Evolutionary conservation across 2,797 vertebrate genomes (phyloP).

Genomic region (Fringilla coelebs): DNA sequence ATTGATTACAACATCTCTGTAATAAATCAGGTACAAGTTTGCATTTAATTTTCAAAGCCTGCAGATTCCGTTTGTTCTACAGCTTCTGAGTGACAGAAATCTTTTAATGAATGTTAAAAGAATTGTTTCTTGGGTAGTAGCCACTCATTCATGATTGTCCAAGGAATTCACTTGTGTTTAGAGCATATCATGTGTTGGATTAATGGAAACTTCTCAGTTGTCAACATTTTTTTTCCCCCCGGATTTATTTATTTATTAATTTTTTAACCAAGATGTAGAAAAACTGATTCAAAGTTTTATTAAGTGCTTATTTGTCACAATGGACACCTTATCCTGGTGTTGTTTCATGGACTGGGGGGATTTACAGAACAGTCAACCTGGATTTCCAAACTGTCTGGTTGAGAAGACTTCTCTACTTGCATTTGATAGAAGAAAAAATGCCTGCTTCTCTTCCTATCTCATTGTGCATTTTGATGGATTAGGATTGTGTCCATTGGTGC

Average conservation of each 20-base stretch:
- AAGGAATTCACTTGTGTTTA: not conserved
- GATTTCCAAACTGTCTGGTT: not conserved
- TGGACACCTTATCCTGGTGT: not conserved
- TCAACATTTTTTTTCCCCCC: not conserved
- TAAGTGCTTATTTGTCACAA: not conserved
- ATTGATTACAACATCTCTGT: conserved; percentile 50
- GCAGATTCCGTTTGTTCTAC: conserved; percentile 18
- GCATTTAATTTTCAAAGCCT: conserved; percentile 54
- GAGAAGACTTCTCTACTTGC: not conserved
- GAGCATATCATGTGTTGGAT: not conserved
- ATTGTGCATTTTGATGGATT: not conserved
- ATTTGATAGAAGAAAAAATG: not conserved
- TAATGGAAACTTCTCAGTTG: not conserved
- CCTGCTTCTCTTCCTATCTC: not conserved
- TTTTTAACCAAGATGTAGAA: not conserved
- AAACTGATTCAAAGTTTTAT: not conserved
- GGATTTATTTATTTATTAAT: not conserved
- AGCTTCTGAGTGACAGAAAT: not conserved
- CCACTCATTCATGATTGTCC: not conserved
- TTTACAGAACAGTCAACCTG: not conserved
- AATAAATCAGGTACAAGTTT: conserved; percentile 37
- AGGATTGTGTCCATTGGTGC: not conserved
- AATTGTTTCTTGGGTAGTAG: not conserved
- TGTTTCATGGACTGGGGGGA: not conserved
- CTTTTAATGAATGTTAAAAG: conserved; percentile 33